Evolutionary conservation across 2,888 invertebrate species (phyloP).

Genomic region (Nomada ruficornis): DNA sequence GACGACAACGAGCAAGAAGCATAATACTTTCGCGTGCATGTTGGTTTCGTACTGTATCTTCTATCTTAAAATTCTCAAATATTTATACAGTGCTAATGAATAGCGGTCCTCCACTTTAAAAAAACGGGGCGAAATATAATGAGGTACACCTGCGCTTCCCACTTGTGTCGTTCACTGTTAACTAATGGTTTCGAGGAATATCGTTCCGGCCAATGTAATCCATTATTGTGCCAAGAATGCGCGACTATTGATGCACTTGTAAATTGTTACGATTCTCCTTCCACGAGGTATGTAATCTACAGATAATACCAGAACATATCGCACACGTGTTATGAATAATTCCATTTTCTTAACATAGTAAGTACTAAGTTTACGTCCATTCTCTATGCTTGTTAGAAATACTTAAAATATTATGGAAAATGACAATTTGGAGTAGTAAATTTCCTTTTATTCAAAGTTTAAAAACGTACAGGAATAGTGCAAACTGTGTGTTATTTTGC

Average conservation of each 20-base stretch:
- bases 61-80: neutral
- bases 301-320: neutral
- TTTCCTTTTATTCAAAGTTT: too few relatives aligned
- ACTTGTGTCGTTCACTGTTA: constrained; percentile 45
- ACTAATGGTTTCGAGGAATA: constrained; percentile 51
- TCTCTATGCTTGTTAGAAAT: too few relatives aligned
- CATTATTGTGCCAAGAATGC: neutral
- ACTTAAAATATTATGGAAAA: too few relatives aligned
- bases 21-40: constrained; percentile 55
- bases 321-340: neutral
- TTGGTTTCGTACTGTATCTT: constrained; percentile 11
- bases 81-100: constrained; percentile 68
- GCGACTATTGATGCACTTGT: constrained; percentile 12
- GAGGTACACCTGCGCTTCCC: constrained; percentile 63
- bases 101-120: constrained; percentile 36
- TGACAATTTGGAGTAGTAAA: too few relatives aligned
- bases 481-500: too few relatives aligned
- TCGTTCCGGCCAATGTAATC: constrained; percentile 26
- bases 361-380: too few relatives aligned
- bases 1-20: constrained; percentile 68
- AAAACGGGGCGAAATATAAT: constrained; percentile 60
- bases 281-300: too few relatives aligned
- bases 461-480: too few relatives aligned
- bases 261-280: neutral
- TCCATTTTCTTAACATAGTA: neutral